Evolutionary conservation across 2,113 vertebrate species (phyloP), one percentile per base, ranked within the genome.

Genomic region (Progne subis): DNA sequence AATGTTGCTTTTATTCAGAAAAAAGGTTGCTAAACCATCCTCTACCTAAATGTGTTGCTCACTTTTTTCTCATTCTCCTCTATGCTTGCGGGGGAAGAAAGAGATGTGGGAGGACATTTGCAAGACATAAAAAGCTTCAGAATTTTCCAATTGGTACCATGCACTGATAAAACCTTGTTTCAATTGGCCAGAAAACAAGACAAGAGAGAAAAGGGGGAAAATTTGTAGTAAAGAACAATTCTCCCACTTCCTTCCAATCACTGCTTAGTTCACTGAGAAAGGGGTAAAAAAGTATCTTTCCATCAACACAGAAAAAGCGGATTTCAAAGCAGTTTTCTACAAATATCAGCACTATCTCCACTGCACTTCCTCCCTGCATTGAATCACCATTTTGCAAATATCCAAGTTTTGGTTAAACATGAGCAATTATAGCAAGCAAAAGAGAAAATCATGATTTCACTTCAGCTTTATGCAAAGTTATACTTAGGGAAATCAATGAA

Each of bases 111-210:
- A 94, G 93, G 90, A 96, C 88, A 50, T 93, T 88, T 95, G 69
- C 82, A 96, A 94, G 83, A 89, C 90, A 92, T 76, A 94, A 96
- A 93, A 96, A 88, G 90, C 92, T 93, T 90, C 86, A 88, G 80
- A 92, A 92, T 61, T 84, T 96, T 96, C 86, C 92, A 92, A 31
- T 6, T 86, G 92, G 82, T 96, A 92, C 79, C 76, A 64, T 88
- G 87, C 72, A 90, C 79, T 88, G 90, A 94, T 50, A 94, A 93
- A 96, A 90, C 53, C 76, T 75, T 70, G 34, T 46, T 93, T 88
- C 88, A 86, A 55, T 49, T 81, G 85, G 80, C 53, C 71, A 86
- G 80, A 83, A 86, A 88, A 93, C 15, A 86, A 77, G 34, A 67
- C 12, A 44, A 88, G 75, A 82, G 34, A 81, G 25, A 94, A 94